These are phyloP conservation scores for Nephrotoma guestfalica DNA, from an alignment of 2,888 invertebrate genomes.

Conservation along the genomic window DNA sequence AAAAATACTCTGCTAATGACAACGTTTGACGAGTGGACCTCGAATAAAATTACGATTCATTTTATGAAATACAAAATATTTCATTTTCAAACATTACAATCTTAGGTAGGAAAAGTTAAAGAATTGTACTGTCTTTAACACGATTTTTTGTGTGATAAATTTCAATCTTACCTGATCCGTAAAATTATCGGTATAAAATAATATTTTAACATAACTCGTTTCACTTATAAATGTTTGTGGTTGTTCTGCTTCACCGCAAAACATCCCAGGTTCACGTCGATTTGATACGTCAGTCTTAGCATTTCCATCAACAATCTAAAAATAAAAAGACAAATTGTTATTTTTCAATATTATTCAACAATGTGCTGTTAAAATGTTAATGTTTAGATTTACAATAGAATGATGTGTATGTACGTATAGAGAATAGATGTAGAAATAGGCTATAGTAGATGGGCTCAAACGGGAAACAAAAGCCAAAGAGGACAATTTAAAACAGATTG, in stretches of 20 bases:
- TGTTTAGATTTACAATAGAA: background rate
- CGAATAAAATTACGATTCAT: too few species aligned
- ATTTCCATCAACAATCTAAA: conserved; percentile 80
- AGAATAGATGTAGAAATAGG: too few species aligned
- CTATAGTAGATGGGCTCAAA: background rate
- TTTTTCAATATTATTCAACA: background rate
- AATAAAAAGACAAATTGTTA: conserved; percentile 16
- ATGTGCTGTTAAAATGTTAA: background rate
- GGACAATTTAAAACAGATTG: background rate
- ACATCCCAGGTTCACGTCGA: conserved; percentile 75
- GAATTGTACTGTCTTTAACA: too few species aligned
- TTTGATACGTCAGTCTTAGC: conserved; percentile 80
- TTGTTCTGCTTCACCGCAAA: conserved; percentile 87
- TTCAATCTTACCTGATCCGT: conserved; percentile 52
- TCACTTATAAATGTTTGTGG: conserved; percentile 91
- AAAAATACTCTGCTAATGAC: too few species aligned
- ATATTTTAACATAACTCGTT: conserved; percentile 81
- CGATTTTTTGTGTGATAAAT: too few species aligned
- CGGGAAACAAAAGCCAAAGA: background rate
- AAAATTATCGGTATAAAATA: conserved; percentile 86
- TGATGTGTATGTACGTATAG: background rate
- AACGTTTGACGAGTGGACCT: too few species aligned
- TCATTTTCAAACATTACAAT: too few species aligned
- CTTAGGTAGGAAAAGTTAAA: too few species aligned
- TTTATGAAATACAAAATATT: too few species aligned